Evolutionary conservation across 1,140 invertebrate genomes (phyloP), one percentile per base, ranked within the genome.

Genomic region (Formica exsecta): DNA sequence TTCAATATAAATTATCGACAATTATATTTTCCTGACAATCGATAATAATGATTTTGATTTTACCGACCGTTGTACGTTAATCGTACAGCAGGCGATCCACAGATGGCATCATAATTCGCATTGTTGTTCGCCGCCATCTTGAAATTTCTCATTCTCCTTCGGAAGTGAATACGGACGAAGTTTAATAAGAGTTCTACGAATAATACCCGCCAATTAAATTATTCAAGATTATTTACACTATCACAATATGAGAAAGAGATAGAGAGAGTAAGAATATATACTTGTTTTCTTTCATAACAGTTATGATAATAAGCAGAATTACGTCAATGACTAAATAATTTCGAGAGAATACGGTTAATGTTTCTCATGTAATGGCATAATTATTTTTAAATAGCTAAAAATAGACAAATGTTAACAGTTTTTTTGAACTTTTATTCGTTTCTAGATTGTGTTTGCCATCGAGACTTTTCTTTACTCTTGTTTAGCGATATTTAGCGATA

Each of bases 61-160:
- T 77, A 77, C 44, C 59, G 22, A 64, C 36, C 16, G 25, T 13
- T 44, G 41, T 29, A 16, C 7, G 22, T 8, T 48, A 6, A 16
- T 44, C 9, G 19, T 48, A 5, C n/a, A 38, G 51, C 16, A 74
- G n/a, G 11, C 1, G 16, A 13, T 32, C 13, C 13, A 32, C 5
- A 62, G 74, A 76, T 38, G 57, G 25, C 57, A 51, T 16, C 19
- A 77, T 41, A 77, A 62, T 38, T 76, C 36, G 4, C 36, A 29
- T 25, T 41, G 1, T 25, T 11, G n/a, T 6, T 38, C 16, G 38
- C 4, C n/a, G 7, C 9, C 6, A 7, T 16, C 19, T 74, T 38
- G 0, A n/a, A 19, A 22, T 59, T 22, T 22, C 25, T 36, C 25
- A n/a, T 66, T 66, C n/a, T 44, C 19, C 38, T 29, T n/a, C 3